A percentile compares a stretch with the other conserved stretches of the same genome.
These are phyloP conservation scores for Terrapene triunguis DNA, from an alignment of 2,113 vertebrate species.

Conservation along the genomic window DNA sequence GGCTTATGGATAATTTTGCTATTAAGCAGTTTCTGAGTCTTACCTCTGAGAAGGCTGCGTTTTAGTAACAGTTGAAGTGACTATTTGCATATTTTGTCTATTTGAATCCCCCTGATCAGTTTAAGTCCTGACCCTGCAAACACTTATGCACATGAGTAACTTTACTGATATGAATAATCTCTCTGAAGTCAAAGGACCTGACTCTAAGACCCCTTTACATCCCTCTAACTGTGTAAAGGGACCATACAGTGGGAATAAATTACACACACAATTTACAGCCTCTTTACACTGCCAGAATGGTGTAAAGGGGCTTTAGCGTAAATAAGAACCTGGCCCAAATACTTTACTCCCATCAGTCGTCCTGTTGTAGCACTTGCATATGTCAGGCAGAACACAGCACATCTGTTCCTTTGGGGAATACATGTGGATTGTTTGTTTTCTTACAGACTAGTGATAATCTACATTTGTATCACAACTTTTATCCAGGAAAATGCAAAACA, in stretches of 20 bases:
- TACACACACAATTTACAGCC: neutral
- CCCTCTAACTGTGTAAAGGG: neutral
- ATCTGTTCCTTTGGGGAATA: neutral
- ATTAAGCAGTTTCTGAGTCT: neutral
- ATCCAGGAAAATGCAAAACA: neutral
- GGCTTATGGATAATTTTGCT: neutral
- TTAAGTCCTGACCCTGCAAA: neutral
- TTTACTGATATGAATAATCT: neutral
- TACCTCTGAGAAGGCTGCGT: neutral
- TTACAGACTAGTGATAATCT: neutral
- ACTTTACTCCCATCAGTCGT: neutral
- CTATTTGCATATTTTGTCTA: neutral
- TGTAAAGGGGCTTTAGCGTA: neutral
- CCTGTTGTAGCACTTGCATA: neutral
- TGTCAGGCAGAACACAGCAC: neutral
- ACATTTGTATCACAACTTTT: neutral
- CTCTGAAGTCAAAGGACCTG: neutral
- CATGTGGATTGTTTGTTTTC: neutral
- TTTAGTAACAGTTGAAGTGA: neutral
- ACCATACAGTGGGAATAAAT: neutral
- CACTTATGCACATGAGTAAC: neutral
- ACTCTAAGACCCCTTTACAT: neutral
- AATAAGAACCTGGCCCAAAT: neutral
- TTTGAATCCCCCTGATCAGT: neutral
- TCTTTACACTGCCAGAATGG: neutral